phyloP scores from a whole-genome alignment of 2,113 vertebrate genomes.

The Gasterosteus nipponicus region DNA sequence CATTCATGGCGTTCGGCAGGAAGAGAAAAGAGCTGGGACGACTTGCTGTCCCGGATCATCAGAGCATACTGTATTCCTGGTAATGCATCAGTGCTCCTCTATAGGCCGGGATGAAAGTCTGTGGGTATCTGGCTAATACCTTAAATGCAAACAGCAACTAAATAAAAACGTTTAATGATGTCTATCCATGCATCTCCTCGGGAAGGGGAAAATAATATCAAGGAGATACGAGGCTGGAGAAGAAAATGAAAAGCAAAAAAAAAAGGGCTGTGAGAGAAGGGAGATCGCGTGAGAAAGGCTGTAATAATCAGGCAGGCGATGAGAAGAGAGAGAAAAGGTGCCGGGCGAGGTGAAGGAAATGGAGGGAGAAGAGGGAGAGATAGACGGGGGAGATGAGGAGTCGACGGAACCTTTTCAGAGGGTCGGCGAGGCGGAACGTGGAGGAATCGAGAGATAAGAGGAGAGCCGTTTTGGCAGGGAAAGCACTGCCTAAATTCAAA shows the following conservation, averaged over 20 bases:
- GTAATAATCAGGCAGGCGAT: constrained; percentile 21
- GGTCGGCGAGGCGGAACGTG: constrained; percentile 41
- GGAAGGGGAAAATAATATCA: not conserved
- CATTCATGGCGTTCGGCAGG: not conserved
- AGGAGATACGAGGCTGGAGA: not conserved
- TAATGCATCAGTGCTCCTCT: constrained; percentile 50
- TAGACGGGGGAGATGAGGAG: constrained; percentile 41
- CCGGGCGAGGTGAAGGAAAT: constrained; percentile 38
- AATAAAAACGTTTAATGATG: constrained; percentile 1
- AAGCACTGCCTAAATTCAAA: too few relatives aligned
- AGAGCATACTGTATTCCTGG: constrained; percentile 61
- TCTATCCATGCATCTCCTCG: not conserved
- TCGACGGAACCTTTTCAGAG: constrained; percentile 55
- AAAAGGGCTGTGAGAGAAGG: not conserved
- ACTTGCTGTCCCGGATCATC: constrained; percentile 62
- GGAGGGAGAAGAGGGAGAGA: constrained; percentile 29
- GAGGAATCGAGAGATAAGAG: constrained; percentile 60
- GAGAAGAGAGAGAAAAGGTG: constrained; percentile 12
- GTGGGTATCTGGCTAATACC: constrained; percentile 9
- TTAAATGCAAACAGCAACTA: constrained; percentile 5
- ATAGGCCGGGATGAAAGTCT: constrained; percentile 7
- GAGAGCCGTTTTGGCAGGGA: not conserved
- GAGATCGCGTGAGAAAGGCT: constrained; percentile 5
- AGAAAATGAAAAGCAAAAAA: not conserved
- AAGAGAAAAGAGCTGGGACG: constrained; percentile 39